Evolutionary conservation across 2,888 invertebrate genomes (phyloP).

Genomic region (Cataglyphis cursor): DNA sequence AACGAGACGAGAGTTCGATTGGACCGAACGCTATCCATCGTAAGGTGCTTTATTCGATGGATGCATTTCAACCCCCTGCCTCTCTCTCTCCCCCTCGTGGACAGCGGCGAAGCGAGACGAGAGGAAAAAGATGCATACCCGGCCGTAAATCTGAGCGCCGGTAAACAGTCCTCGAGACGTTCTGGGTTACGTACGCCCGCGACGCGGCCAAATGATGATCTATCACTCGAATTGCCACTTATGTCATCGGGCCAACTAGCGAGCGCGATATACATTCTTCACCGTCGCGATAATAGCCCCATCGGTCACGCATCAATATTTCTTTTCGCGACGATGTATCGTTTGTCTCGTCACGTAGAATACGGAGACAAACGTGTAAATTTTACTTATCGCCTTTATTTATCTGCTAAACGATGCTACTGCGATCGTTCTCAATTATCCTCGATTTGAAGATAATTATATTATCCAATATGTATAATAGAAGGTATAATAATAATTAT

Average conservation of each 20-base stretch:
- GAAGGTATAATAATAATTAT: too few species aligned
- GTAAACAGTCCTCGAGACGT: conserved; percentile 69
- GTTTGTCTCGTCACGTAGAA: conserved; percentile 55
- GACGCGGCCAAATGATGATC: conserved; percentile 68
- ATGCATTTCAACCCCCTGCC: conserved; percentile 35
- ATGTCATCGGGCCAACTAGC: conserved; percentile 71
- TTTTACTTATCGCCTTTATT: conserved; percentile 65
- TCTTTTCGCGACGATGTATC: conserved; percentile 64
- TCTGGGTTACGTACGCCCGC: conserved; percentile 35
- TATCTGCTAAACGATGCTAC: conserved; percentile 32
- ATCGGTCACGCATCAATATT: conserved; percentile 70
- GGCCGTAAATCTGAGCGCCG: conserved; percentile 62
- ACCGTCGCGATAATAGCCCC: conserved; percentile 66
- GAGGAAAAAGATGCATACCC: conserved; percentile 57
- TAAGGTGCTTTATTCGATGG: conserved; percentile 36
- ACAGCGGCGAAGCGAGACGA: conserved; percentile 1
- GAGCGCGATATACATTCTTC: conserved; percentile 33
- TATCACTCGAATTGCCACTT: conserved; percentile 80
- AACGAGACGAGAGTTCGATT: conserved; percentile 66
- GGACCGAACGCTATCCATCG: conserved; percentile 57
- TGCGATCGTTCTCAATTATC: conserved; percentile 53
- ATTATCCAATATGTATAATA: conserved; percentile 1
- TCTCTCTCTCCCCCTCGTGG: neutral
- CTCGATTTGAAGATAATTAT: conserved; percentile 5
- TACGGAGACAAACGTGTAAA: conserved; percentile 47